Base-by-base conservation (phyloP, 1,140 invertebrate genomes). In the Neomicropteryx cornuta region DNA sequence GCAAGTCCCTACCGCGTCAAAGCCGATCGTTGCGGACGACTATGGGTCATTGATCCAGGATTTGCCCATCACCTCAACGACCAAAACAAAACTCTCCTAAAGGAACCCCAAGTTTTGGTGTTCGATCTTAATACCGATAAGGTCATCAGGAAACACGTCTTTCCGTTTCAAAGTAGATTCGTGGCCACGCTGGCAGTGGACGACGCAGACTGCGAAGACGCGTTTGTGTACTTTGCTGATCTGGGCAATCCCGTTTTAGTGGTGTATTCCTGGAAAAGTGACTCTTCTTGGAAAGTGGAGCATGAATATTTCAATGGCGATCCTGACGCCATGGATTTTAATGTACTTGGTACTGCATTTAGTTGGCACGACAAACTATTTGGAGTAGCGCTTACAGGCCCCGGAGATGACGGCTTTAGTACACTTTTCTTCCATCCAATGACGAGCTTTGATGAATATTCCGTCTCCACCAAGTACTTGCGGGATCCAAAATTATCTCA, bases 361-460 rank as follows among this genome's bases (percentile, higher is more conserved):
- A 75, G 75, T 41, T 85, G 81, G 81, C 72, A 71, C 4, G 83
- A 87, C 50, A 82, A 79, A 5, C 50, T 87, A 1, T 85, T 85
- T 36, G 82, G 83, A 1, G 53, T 86, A 29, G 76, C 76, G 0
- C 45, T 84, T 6, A 72, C 73, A 2, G 72, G 71, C 5, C 70
- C 75, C 0, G 69, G 71, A 29, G 43, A 57, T 2, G 73, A 82
- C 38, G 80, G 79, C 19, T 82, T 62, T 49, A 77, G 81, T 38
- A 82, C 75, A 0, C 49, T 86, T 2, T 87, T 83, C 45, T 87
- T 86, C 64, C 83, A 86, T 54, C 78, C 83, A 0, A 68, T 87
- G 45, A 73, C 77, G 6, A 83, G 81, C 41, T 77, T 69, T 11
- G 72, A 77, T 50, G 82, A 86, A 51, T 87, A 82, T 51, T 54